Conservation (phyloP, 2,113 vertebrate species). For the Aspiorhynchus laticeps region DNA sequence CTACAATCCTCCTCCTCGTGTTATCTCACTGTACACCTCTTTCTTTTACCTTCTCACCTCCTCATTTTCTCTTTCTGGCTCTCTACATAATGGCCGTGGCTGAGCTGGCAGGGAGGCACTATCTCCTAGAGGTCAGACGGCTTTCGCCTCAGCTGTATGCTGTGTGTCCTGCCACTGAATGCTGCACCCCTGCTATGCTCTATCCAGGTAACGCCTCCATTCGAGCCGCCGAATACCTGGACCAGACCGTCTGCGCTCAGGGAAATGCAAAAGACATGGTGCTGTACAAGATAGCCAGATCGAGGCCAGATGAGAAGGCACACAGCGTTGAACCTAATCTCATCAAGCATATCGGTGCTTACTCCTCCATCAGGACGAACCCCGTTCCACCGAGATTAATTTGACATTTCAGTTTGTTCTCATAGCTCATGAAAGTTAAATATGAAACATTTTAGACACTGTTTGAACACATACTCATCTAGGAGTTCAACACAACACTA, state of each 20-base stretch:
- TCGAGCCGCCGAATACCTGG: constrained; percentile 79
- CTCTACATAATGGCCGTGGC: constrained; percentile 83
- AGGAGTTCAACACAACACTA: too few relatives aligned
- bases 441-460: background rate
- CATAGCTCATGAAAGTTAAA: background rate
- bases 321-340: constrained; percentile 93
- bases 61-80: constrained; percentile 74
- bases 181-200: constrained; percentile 94
- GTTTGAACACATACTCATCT: background rate
- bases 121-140: constrained; percentile 86
- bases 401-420: constrained; percentile 59
- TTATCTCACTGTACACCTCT: constrained; percentile 53
- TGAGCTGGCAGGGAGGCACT: constrained; percentile 89
- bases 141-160: constrained; percentile 85
- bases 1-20: constrained; percentile 69
- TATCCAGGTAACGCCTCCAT: constrained; percentile 83
- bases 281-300: constrained; percentile 78
- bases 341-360: constrained; percentile 89
- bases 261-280: constrained; percentile 93
- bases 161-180: constrained; percentile 86
- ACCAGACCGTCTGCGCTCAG: constrained; percentile 74
- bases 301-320: constrained; percentile 72
- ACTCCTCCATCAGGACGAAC: constrained; percentile 83
- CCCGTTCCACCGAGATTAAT: constrained; percentile 79
- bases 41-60: constrained; percentile 39